Evolutionary conservation across 2,113 vertebrate species (phyloP), one percentile per base, ranked within the genome.

Genomic region (Boleophthalmus pectinirostris): DNA sequence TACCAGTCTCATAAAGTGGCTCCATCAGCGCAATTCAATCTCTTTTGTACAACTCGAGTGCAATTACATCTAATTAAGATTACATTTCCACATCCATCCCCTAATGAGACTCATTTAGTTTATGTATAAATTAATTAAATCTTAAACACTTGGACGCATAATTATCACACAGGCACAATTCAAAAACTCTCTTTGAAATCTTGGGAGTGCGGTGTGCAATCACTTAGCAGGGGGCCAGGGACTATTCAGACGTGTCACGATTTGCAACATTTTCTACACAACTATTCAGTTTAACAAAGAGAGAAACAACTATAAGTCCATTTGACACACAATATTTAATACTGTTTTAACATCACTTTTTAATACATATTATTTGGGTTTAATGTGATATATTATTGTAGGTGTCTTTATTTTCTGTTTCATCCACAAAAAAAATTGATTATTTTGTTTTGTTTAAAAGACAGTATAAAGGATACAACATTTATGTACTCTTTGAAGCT

Each of bases 51-150:
- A 38, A 35, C 29, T 63, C 24, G 18, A 35, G 24, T 38, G 60
- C 60, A 64, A 38, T 35, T 38, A 64, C 12, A 64, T 2, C 33
- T 64, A 38, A 64, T 64, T 64, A 64, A 33, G 33, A 43, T n/a
- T 20, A 64, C 29, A 38, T 43, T 64, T 64, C 61, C 29, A 64
- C 61, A 64, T 64, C 61, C 61, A 38, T 38, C 33, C 61, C 5
- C 61, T 64, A 64, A 64, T n/a, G 33, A 61, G 61, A 33, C 61
- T 43, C 33, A 64, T 64, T 64, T 38, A 21, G 61, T 64, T 64
- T 64, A 38, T 35, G 61, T 38, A 64, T 64, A 38, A n/a, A 64
- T 64, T 20, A 64, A 64, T 64, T 64, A 64, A 64, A 64, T 20
- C 61, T 64, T 38, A 43, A 64, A 38, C 61, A 64, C 61, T 64